Evolutionary conservation across 2,888 invertebrate species (phyloP).

Genomic region (Idaea biselata): DNA sequence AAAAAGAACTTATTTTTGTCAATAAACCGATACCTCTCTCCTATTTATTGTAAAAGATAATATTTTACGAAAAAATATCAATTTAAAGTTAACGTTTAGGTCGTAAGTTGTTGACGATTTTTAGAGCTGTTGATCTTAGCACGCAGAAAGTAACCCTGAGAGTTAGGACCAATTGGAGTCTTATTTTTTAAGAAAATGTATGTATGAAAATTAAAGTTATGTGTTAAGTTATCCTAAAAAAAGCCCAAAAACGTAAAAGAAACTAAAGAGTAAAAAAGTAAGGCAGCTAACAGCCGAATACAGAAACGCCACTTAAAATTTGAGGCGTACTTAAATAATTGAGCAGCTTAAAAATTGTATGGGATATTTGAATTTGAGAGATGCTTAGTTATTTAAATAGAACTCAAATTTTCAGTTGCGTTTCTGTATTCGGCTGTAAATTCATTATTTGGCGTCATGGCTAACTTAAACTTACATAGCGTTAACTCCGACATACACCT

Average conservation of each 20-base stretch:
- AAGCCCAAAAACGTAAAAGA: no score
- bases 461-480: background rate
- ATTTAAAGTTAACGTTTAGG: slow-evolving; percentile 26
- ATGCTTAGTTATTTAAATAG: no score
- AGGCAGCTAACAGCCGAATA: no score
- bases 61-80: slow-evolving; percentile 14
- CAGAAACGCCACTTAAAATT: no score
- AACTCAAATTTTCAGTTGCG: no score
- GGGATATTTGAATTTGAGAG: no score
- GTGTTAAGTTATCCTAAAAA: no score
- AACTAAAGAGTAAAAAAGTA: no score
- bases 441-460: background rate
- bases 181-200: slow-evolving; percentile 9
- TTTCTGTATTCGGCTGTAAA: no score
- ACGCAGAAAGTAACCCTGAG: slow-evolving; percentile 25
- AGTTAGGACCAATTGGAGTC: background rate
- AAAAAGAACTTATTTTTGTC: background rate
- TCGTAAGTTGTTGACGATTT: slow-evolving; percentile 48
- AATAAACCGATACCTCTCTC: slow-evolving; percentile 17
- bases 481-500: background rate
- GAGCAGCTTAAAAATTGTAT: no score
- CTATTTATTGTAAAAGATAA: slow-evolving; percentile 23
- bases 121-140: slow-evolving; percentile 40
- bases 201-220: background rate
- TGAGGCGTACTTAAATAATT: no score